phyloP scores from a whole-genome alignment of 30 jellyfish, hydroid and myxozoan species.

The Aurelia sp. region DNA sequence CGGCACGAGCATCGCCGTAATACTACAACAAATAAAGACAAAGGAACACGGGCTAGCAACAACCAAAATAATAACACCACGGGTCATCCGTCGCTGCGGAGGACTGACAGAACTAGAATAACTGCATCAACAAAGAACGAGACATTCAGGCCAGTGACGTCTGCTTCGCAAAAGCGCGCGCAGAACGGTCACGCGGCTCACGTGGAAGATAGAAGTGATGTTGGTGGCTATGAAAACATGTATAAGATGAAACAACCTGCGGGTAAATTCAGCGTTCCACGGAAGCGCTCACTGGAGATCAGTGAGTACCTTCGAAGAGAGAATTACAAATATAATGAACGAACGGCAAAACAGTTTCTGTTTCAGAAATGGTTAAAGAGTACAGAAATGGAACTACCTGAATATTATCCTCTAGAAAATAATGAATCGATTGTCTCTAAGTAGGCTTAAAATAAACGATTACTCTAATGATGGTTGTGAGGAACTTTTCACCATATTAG shows the following conservation, averaged over 20 bases:
- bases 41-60: neutral
- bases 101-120: conserved; percentile 30
- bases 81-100: conserved; percentile 25
- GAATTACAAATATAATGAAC: conserved; percentile 68
- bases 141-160: conserved; percentile 65
- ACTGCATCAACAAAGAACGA: conserved; percentile 50
- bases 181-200: conserved; percentile 30
- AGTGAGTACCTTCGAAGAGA: conserved; percentile 70
- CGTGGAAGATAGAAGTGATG: conserved; percentile 44
- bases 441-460: neutral
- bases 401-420: conserved; percentile 8
- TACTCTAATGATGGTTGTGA: neutral
- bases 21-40: neutral
- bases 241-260: conserved; percentile 65
- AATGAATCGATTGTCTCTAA: conserved; percentile 11
- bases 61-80: conserved; percentile 13
- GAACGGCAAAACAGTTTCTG: conserved; percentile 64
- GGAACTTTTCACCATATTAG: too few species aligned
- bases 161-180: conserved; percentile 28
- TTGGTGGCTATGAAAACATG: conserved; percentile 69
- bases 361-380: conserved; percentile 74
- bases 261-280: conserved; percentile 51
- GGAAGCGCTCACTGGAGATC: conserved; percentile 57
- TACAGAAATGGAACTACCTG: conserved; percentile 57
- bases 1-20: neutral